Conservation (phyloP, 2,888 invertebrate genomes). For the Agrotis segetum region DNA sequence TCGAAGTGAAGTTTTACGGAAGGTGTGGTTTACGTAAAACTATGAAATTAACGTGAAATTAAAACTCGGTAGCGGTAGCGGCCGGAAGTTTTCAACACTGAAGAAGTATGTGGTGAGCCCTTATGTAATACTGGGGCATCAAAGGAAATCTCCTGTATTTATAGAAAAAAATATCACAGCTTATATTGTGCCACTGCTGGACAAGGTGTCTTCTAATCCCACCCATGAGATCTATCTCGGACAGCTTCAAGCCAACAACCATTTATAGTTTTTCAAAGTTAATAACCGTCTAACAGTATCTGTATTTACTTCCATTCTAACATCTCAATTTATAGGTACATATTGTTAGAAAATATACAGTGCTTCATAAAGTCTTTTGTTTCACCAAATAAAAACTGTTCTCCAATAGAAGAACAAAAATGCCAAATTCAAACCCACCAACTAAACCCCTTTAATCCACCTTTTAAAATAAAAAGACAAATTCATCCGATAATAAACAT, state of each 20-base stretch:
- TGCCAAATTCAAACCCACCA: neutral
- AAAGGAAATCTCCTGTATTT: neutral
- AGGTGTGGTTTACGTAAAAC: neutral
- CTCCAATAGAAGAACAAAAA: neutral
- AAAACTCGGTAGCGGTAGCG: neutral
- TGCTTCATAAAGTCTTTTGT: neutral
- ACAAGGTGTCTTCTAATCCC: too few relatives aligned
- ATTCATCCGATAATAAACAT: constrained; percentile 23
- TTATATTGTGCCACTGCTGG: too few relatives aligned
- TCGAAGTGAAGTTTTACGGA: constrained; percentile 23
- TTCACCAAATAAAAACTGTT: neutral
- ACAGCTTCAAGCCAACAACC: too few relatives aligned
- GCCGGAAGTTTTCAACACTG: neutral
- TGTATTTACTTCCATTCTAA: too few relatives aligned
- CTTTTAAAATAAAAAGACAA: constrained; percentile 17
- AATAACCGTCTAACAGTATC: neutral
- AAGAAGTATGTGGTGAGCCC: neutral
- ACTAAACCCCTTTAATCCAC: neutral
- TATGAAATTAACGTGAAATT: constrained; percentile 5
- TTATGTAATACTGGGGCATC: too few relatives aligned
- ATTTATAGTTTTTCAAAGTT: neutral
- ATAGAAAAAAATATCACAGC: too few relatives aligned
- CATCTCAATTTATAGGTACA: neutral
- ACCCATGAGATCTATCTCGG: too few relatives aligned
- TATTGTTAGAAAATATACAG: neutral